These are phyloP conservation scores for Zapus hudsonius DNA, from an alignment of 2,113 vertebrate species.

Conservation along the genomic window DNA sequence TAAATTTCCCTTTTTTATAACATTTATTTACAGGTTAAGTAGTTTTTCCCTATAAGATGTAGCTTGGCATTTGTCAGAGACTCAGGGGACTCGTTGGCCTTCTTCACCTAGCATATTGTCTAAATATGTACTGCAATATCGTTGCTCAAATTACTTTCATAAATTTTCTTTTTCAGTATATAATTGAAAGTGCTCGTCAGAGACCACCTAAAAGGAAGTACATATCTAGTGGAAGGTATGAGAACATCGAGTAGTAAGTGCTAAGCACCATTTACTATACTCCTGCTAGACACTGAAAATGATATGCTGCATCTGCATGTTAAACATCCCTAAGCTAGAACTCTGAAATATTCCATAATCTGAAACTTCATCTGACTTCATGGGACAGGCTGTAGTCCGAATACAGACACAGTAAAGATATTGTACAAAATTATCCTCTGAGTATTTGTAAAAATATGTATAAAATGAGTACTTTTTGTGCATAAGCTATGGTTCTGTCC, in stretches of 20 bases:
- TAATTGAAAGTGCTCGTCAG: slow-evolving; percentile 98
- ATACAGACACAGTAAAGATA: neutral
- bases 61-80: neutral
- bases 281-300: neutral
- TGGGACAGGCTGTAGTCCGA: neutral
- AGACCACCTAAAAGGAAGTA: slow-evolving; percentile 95
- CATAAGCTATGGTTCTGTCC: neutral
- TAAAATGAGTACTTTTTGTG: neutral
- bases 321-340: neutral
- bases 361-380: neutral
- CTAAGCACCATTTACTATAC: neutral
- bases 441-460: neutral
- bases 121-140: neutral
- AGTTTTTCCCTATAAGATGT: neutral
- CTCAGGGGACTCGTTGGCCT: neutral
- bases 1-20: slow-evolving; percentile 26
- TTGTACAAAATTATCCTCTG: neutral
- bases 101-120: neutral
- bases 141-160: slow-evolving; percentile 39
- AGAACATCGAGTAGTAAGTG: slow-evolving; percentile 17
- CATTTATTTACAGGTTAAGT: slow-evolving; percentile 15
- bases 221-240: slow-evolving; percentile 91
- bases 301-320: neutral
- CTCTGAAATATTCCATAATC: neutral
- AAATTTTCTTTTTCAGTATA: slow-evolving; percentile 89